Evolutionary conservation across 2,113 vertebrate genomes (phyloP), one percentile per base, ranked within the genome.

Genomic region (Zapornia atra): DNA sequence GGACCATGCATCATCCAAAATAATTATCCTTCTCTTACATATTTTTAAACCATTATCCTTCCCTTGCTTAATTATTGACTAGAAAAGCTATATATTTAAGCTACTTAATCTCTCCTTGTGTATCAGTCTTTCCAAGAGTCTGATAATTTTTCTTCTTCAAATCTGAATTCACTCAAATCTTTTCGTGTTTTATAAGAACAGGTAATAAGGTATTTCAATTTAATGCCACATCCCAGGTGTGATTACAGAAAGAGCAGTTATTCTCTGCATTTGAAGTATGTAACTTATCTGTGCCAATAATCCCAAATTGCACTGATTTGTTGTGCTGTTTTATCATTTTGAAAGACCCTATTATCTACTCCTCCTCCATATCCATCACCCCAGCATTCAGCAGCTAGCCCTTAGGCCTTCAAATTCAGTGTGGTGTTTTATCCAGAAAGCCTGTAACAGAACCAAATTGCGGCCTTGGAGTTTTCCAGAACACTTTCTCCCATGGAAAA

Each of bases 251-350:
- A 88, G 24, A 95, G 34, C 33, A 75, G 88, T 73, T 88, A 85
- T 77, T 88, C 85, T 80, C 53, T 81, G 71, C 82, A 69, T 66
- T 64, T 1, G 0, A 83, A 92, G 66, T 46, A 86, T 77, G 65
- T 87, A 87, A 86, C 87, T 61, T 90, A 91, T 71, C 94, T 89
- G 69, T 2, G 2, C 73, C 53, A 80, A 72, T 86, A 96, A 33
- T 34, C 46, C 81, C 66, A 31, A 89, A 75, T 63, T 5, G 2
- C 91, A 96, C 87, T 93, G 94, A 95, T 92, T 86, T 94, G 75
- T 93, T 96, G 92, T 86, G 78, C 90, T 90, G 66, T 85, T 94
- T 82, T 91, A 77, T 95, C 93, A 92, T 90, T 96, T 94, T 46
- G 44, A 83, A 83, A 88, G 87, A 77, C 92, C 85, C 64, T 88